phyloP scores from a whole-genome alignment of 2,113 vertebrate species.

The Phaethon lepturus region DNA sequence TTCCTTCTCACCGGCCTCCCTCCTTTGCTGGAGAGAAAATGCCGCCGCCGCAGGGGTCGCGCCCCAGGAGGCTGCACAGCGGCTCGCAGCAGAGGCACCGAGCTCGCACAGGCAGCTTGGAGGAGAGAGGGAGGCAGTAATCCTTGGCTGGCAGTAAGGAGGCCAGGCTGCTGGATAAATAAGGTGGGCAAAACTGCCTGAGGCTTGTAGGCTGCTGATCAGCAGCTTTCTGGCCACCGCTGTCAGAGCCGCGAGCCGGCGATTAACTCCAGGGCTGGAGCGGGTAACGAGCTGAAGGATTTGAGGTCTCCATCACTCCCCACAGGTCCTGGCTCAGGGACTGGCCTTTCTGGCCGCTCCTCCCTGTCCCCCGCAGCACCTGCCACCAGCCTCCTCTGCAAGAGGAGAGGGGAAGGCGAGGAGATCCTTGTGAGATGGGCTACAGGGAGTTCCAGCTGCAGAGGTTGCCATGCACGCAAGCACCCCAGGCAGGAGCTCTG shows the following conservation, averaged over 20 bases:
- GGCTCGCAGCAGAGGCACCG: rapidly evolving
- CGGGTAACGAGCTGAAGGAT: not conserved
- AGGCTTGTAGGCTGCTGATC: not conserved
- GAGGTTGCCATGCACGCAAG: not conserved
- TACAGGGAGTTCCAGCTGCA: not conserved
- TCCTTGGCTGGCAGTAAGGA: not conserved
- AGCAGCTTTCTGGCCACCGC: not conserved
- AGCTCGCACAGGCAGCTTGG: not conserved
- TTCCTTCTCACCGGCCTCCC: not conserved
- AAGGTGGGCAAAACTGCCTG: not conserved
- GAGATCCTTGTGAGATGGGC: not conserved
- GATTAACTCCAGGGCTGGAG: not conserved
- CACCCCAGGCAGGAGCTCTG: not conserved
- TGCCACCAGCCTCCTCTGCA: not conserved
- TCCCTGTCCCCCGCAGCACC: not conserved
- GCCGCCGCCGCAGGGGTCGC: rapidly evolving
- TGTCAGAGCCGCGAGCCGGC: not conserved
- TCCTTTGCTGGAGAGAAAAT: not conserved
- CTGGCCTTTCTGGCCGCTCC: not conserved
- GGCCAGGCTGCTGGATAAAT: not conserved
- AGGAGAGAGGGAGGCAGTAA: not conserved
- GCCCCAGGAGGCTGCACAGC: rapidly evolving
- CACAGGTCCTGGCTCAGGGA: not conserved
- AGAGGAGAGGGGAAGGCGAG: not conserved
- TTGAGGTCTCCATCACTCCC: not conserved